A percentile compares a stretch with the other conserved stretches of the same genome.
Evolutionary conservation across 2,888 invertebrate genomes (phyloP).

Genomic region (Andrena marginata): DNA sequence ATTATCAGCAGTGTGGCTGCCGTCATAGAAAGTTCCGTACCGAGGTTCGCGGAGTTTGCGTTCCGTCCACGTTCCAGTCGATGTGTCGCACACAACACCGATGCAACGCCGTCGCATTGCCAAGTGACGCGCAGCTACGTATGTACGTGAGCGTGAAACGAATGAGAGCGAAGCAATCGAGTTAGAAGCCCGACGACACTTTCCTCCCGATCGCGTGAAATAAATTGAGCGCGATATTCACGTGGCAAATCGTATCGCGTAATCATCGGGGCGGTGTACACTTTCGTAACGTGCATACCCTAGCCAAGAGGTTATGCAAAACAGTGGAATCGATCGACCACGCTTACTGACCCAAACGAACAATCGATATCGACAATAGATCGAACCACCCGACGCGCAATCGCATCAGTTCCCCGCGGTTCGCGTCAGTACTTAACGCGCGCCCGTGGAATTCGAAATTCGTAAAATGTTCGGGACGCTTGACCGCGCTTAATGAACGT

Average conservation of each 20-base stretch:
- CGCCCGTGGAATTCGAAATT: conserved; percentile 31
- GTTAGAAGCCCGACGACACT: background rate
- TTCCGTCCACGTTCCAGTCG: conserved; percentile 17
- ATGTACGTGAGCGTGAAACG: conserved; percentile 29
- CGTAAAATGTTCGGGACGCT: conserved; percentile 29
- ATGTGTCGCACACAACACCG: conserved; percentile 30
- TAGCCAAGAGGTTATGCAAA: background rate
- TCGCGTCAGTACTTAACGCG: background rate
- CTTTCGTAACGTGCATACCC: background rate
- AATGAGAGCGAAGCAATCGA: conserved; percentile 8
- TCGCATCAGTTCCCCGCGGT: background rate
- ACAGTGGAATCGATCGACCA: background rate
- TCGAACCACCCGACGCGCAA: conserved; percentile 1
- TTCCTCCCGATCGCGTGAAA: background rate
- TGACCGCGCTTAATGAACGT: conserved; percentile 45
- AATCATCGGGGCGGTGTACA: too few species aligned
- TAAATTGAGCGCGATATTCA: background rate
- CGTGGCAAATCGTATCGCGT: background rate
- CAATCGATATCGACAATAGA: background rate
- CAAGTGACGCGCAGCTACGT: conserved; percentile 13
- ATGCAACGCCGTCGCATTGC: conserved; percentile 21
- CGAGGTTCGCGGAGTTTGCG: conserved; percentile 13
- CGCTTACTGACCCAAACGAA: background rate
- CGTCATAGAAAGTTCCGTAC: conserved; percentile 12
- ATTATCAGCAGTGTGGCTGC: conserved; percentile 27